Evolutionary conservation across 2,888 invertebrate species (phyloP).

Genomic region (Ormyrus pomaceus): DNA sequence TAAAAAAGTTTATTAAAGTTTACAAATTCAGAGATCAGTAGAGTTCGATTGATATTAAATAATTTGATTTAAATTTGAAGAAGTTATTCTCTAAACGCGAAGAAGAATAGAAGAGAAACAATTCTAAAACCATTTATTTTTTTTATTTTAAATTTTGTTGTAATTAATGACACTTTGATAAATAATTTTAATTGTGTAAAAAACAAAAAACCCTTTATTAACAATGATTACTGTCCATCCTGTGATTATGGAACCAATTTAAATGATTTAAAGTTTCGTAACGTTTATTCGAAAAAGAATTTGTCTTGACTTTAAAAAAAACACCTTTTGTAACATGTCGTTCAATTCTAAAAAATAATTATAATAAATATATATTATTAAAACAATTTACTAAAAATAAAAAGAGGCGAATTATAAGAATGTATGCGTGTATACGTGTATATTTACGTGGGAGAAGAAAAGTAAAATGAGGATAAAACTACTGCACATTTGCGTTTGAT

Average conservation of each 20-base stretch:
- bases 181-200: constrained; percentile 28
- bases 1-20: background rate
- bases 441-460: constrained; percentile 28
- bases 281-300: constrained; percentile 10
- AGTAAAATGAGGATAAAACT: constrained; percentile 7
- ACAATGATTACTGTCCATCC: constrained; percentile 33
- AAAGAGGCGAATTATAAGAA: constrained; percentile 6
- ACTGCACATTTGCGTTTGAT: constrained; percentile 8
- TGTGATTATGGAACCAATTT: constrained; percentile 32
- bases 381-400: constrained; percentile 34
- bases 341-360: constrained; percentile 25
- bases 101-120: constrained; percentile 22
- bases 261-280: constrained; percentile 26
- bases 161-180: constrained; percentile 31
- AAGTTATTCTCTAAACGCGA: constrained; percentile 26
- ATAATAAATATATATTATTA: constrained; percentile 41
- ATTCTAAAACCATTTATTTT: constrained; percentile 25
- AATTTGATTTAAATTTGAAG: constrained; percentile 27
- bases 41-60: constrained; percentile 31
- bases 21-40: too few relatives aligned
- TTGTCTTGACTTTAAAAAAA: constrained; percentile 25
- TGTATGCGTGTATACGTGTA: constrained; percentile 29
- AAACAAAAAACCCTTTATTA: constrained; percentile 37
- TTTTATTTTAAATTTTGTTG: constrained; percentile 32
- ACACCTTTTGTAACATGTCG: constrained; percentile 18